A percentile compares a stretch with the other conserved stretches of the same genome.
phyloP scores from a whole-genome alignment of 2,113 vertebrate genomes.

The Melanocharis versteri region DNA sequence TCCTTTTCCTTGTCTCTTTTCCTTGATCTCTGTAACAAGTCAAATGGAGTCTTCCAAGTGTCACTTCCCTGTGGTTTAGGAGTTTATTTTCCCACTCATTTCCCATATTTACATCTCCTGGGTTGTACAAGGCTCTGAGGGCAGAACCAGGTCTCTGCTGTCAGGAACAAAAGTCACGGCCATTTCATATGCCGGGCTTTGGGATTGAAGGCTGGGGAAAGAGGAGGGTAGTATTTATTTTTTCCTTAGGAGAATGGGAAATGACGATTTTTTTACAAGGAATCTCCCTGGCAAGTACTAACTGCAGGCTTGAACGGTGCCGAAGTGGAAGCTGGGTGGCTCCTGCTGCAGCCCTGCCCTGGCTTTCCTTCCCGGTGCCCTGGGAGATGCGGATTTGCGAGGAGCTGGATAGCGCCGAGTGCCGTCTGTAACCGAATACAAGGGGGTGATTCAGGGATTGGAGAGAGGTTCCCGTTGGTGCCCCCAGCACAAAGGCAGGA shows the following conservation, averaged over 20 bases:
- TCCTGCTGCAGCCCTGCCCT: neutral
- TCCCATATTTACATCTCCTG: neutral
- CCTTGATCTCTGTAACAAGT: accelerated
- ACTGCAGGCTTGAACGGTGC: neutral
- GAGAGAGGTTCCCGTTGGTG: neutral
- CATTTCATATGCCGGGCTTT: accelerated
- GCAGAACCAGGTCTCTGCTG: neutral
- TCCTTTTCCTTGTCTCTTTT: neutral
- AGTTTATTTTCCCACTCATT: neutral
- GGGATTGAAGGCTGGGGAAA: neutral
- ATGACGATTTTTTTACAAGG: neutral
- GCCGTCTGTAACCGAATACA: neutral
- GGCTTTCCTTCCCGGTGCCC: neutral
- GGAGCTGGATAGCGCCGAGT: neutral
- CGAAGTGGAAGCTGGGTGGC: neutral
- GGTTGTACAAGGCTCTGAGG: neutral
- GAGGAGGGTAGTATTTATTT: neutral
- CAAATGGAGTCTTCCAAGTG: accelerated
- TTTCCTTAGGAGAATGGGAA: neutral
- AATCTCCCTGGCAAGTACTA: neutral
- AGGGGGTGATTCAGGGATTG: neutral
- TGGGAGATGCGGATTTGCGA: neutral
- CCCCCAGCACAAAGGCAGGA: constrained; percentile 7
- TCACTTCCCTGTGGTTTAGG: neutral
- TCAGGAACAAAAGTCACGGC: neutral